Base-by-base conservation (phyloP, 1,140 invertebrate species). In the Drosophila teissieri region DNA sequence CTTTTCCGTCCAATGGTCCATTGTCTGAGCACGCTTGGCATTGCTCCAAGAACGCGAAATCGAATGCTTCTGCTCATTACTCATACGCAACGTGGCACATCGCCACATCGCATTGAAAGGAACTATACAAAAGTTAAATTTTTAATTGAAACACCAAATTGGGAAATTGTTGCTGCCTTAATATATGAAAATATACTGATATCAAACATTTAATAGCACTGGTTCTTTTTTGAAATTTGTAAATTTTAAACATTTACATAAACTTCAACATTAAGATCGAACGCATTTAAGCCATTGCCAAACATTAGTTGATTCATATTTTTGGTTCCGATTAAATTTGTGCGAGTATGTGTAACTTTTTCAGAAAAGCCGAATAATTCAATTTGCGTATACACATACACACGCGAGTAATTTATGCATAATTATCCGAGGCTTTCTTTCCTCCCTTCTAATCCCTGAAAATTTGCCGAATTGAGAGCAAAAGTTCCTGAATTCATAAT, bases 41-140 rank as follows among this genome's bases (percentile, higher is more conserved):
- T 31, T 40, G 57, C 44, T 78, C 57, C 65, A 78, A 57, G 75
- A 53, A 36, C 49, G 24, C 44, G 49, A 76, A 67, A 76, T 75
- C 53, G 27, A 76, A 78, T 40, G 62, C 49, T 44, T 51, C 17
- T 58, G 63, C 63, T 44, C 84, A 89, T 89, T 89, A 83, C 84
- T 84, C 80, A 89, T 89, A 89, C 80, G 84, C 80, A 84, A 55
- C 62, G 80, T 89, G 73, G 83, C 55, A 60, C 72, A 67, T 49
- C 24, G 46, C 39, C n/a, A n/a, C n/a, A n/a, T n/a, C n/a, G n/a
- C n/a, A n/a, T n/a, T 3, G 17, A 12, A 44, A 11, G 10, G 31
- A 56, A 58, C 48, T 56, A 3, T 31, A 27, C 49, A 49, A 56
- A 24, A 57, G 70, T 31, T 31, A 0, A 51, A 36, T 60, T 48